These are phyloP conservation scores for Falco concolor DNA, from an alignment of 2,797 vertebrate genomes.

Conservation along the genomic window DNA sequence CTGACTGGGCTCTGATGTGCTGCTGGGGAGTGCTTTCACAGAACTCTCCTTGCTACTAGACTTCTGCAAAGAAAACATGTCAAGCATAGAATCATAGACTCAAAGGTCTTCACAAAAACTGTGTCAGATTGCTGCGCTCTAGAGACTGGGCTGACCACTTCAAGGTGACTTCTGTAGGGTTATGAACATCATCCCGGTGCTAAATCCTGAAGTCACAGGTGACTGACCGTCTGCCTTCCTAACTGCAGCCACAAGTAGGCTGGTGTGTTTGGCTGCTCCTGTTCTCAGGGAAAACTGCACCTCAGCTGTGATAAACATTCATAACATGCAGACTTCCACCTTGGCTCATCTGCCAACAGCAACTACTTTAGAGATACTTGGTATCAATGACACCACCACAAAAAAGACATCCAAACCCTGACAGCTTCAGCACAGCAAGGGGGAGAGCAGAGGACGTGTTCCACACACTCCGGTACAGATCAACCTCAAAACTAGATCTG, in stretches of 20 bases:
- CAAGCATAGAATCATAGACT: no score
- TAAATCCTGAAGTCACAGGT: neutral
- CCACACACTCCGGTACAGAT: neutral
- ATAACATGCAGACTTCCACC: neutral
- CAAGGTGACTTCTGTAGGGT: neutral
- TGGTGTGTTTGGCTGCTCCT: neutral
- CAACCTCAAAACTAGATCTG: neutral
- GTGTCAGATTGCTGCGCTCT: neutral
- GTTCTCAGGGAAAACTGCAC: neutral
- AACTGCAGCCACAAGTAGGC: neutral
- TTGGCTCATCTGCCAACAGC: neutral
- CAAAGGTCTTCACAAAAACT: neutral
- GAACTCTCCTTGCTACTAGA: slow-evolving; percentile 85
- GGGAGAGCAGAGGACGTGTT: neutral
- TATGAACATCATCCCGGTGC: neutral
- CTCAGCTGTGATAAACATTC: neutral
- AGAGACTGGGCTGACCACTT: neutral
- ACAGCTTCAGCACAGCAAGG: neutral
- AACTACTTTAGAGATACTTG: neutral
- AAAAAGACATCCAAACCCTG: neutral
- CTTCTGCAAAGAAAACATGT: slow-evolving; percentile 78
- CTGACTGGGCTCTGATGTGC: slow-evolving; percentile 76
- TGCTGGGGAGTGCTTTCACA: slow-evolving; percentile 74
- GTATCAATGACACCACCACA: neutral
- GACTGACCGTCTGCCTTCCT: neutral